Base-by-base conservation (phyloP, 2,888 invertebrate species). In the Xestobium rufovillosum region DNA sequence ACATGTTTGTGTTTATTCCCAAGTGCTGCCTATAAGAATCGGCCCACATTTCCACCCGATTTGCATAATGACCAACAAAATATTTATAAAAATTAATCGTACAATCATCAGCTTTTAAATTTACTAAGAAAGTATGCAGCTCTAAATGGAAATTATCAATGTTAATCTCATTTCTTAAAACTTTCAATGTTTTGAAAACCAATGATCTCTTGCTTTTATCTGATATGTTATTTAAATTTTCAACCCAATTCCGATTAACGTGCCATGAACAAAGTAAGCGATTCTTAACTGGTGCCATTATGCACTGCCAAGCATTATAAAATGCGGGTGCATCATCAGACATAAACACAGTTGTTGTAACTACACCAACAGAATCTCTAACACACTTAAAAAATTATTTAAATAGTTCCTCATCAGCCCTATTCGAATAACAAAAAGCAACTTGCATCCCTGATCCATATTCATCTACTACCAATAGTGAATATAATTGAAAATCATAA, bases 371-470 rank as follows among this genome's bases (percentile, higher is more conserved):
- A 8, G 10, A 34, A 6, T 37, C 17, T 17, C 26, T 26, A 4
- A 41, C 30, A 14, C 35, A 28, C 16, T 34, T 13, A 26, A 41
- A 39, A 29, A 39, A 35, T 9, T 11, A 4, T 25, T 41, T 11
- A 15, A 37, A 41, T 25, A 41, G 4, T 12, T n/a, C 2, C 11
- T 12, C 16, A 27, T 41, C 38, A 23, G 38, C 10, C 25, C 31
- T 38, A 26, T 41, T 38, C 14, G 38, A 41, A 28, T 38, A 38
- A 19, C 36, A 36, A 29, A 41, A 41, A 15, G 41, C 35, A 31
- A 14, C 38, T 10, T 38, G 41, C n/a, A 38, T 11, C 13, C 41
- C 41, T 3, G 36, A 34, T 16, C 35, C 38, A 36, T 16, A 35
- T 13, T 38, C 38, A 32, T 41, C 38, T 3, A 38, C 30, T 27